Conservation (phyloP, 2,888 invertebrate species). For the Phania funesta region DNA sequence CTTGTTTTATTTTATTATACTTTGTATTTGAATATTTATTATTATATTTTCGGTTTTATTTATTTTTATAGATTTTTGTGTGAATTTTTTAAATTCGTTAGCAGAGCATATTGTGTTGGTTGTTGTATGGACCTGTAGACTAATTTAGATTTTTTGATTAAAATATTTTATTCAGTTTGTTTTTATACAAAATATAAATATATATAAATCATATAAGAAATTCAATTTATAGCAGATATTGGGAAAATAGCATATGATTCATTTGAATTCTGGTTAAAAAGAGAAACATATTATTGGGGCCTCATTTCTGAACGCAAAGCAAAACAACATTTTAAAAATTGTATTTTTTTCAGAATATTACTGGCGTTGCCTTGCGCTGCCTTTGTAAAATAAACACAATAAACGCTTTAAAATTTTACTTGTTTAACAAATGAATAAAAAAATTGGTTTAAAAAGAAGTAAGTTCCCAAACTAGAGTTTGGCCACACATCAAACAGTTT, state of each 20-base stretch:
- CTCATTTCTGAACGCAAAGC: too few species aligned
- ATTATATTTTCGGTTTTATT: conserved; percentile 45
- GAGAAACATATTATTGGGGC: too few species aligned
- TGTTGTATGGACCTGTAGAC: neutral
- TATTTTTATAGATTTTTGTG: conserved; percentile 45
- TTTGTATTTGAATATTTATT: conserved; percentile 50
- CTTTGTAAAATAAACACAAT: too few species aligned
- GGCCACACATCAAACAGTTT: too few species aligned
- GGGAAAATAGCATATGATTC: neutral
- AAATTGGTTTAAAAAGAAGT: too few species aligned
- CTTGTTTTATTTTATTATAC: conserved; percentile 49
- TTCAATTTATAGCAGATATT: conserved; percentile 3
- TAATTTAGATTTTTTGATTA: neutral
- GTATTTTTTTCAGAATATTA: too few species aligned
- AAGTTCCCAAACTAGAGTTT: too few species aligned
- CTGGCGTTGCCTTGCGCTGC: too few species aligned
- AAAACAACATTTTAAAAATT: too few species aligned
- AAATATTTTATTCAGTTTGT: neutral
- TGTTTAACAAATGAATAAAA: too few species aligned
- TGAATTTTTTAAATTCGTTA: conserved; percentile 29
- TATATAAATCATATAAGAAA: neutral
- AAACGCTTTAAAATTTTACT: too few species aligned
- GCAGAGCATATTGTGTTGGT: neutral
- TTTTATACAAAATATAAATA: neutral
- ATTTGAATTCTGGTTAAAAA: too few species aligned